These are phyloP conservation scores for Caenorhabditis sulstoni DNA, from an alignment of 2,888 invertebrate genomes.

Conservation along the genomic window DNA sequence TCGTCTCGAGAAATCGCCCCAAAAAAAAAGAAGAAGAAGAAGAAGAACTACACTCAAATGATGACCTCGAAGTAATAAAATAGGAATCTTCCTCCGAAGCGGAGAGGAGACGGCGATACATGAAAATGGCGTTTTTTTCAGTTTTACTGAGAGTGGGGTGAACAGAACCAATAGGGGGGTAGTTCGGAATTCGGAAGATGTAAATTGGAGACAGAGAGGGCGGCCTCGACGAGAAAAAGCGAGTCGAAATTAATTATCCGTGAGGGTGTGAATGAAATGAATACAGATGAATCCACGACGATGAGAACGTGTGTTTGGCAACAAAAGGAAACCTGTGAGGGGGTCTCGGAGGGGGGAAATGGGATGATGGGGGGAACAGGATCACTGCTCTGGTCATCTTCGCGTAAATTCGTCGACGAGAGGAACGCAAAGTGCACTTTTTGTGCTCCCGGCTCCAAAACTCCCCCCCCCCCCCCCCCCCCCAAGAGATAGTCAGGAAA, in stretches of 20 bases:
- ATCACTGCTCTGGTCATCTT: neutral
- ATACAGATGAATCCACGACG: neutral
- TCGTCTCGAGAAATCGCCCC: too few species aligned
- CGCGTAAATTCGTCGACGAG: conserved; percentile 11
- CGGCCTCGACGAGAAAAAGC: neutral
- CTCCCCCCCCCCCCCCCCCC: too few species aligned
- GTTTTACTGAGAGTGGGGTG: too few species aligned
- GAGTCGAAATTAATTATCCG: conserved; percentile 46
- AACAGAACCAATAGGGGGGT: neutral
- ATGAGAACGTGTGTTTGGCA: neutral
- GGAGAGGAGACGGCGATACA: neutral
- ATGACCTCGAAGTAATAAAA: too few species aligned
- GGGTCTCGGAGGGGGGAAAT: conserved; percentile 3
- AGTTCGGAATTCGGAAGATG: neutral
- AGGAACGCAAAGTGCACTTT: conserved; percentile 6
- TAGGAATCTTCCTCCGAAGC: too few species aligned
- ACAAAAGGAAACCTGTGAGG: conserved; percentile 1
- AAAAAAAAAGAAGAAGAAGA: too few species aligned
- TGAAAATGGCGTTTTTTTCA: neutral
- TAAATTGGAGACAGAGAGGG: neutral
- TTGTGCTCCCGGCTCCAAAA: conserved; percentile 27
- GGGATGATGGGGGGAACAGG: neutral
- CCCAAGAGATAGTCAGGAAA: too few species aligned
- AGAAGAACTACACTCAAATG: too few species aligned
- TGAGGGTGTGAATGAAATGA: conserved; percentile 35